These are phyloP conservation scores for Charaxes varanes DNA, from an alignment of 1,140 invertebrate genomes.

Conservation along the genomic window DNA sequence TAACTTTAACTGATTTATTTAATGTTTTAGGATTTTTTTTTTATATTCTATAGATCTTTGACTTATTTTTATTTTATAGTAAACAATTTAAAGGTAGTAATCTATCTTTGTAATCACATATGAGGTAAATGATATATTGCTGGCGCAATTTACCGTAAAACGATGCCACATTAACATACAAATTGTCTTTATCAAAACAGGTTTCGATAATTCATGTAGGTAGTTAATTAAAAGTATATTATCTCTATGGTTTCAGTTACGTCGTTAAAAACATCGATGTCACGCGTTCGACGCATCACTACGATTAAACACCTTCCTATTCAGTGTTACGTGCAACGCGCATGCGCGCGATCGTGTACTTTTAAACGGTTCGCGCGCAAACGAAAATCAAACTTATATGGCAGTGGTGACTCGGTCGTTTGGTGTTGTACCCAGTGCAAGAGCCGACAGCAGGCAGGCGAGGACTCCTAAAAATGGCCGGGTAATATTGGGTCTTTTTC, in stretches of 20 bases:
- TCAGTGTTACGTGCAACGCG: slow-evolving; percentile 56
- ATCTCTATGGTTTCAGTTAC: background rate
- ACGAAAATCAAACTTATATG: slow-evolving; percentile 56
- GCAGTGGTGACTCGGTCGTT: slow-evolving; percentile 57
- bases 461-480: slow-evolving; percentile 46
- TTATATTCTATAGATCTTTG: too few species aligned
- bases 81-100: too few species aligned
- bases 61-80: too few species aligned
- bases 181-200: slow-evolving; percentile 5
- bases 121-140: too few species aligned
- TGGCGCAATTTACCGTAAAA: slow-evolving; percentile 3
- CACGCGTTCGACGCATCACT: slow-evolving; percentile 31
- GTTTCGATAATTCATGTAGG: slow-evolving; percentile 3
- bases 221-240: background rate
- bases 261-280: slow-evolving; percentile 17
- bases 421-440: slow-evolving; percentile 50
- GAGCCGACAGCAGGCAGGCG: slow-evolving; percentile 33
- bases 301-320: slow-evolving; percentile 38
- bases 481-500: slow-evolving; percentile 37
- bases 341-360: slow-evolving; percentile 57
- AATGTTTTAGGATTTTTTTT: too few species aligned
- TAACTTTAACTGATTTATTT: too few species aligned
- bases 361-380: slow-evolving; percentile 26
- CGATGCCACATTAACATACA: slow-evolving; percentile 9
- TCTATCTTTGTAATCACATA: too few species aligned